Evolutionary conservation across 2,113 vertebrate species (phyloP).

Genomic region (Protomyctophum bolini): DNA sequence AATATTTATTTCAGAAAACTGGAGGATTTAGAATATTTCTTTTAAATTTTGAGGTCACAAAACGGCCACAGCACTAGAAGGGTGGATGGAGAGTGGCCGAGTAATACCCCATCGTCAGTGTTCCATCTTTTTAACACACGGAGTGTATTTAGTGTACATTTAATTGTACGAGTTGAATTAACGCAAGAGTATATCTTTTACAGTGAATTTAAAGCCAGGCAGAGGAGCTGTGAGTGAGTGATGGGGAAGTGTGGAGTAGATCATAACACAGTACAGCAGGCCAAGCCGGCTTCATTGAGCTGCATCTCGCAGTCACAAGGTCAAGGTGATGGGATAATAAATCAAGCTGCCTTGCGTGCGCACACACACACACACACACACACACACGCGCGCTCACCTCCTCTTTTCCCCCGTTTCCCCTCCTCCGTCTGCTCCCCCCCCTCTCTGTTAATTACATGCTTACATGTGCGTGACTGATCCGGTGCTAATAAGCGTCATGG

Average conservation of each 20-base stretch:
- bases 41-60: no score
- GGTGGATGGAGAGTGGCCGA: background rate
- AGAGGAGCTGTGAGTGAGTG: conserved; percentile 1
- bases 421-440: background rate
- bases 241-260: conserved; percentile 51
- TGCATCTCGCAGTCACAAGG: conserved; percentile 66
- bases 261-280: conserved; percentile 39
- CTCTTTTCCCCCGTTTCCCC: conserved; percentile 9
- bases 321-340: conserved; percentile 77
- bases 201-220: no score
- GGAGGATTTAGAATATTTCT: no score
- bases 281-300: conserved; percentile 71
- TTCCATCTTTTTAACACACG: no score
- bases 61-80: background rate
- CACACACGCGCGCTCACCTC: conserved; percentile 15
- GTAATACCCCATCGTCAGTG: background rate
- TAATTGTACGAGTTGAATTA: no score
- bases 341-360: conserved; percentile 53
- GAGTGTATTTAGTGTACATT: no score
- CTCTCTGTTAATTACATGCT: conserved; percentile 71
- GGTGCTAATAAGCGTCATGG: conserved; percentile 63
- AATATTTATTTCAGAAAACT: no score
- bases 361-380: conserved; percentile 2
- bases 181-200: no score
- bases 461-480: conserved; percentile 66